Base-by-base conservation (phyloP, 2,797 vertebrate genomes). In the Pteropus rufus region DNA sequence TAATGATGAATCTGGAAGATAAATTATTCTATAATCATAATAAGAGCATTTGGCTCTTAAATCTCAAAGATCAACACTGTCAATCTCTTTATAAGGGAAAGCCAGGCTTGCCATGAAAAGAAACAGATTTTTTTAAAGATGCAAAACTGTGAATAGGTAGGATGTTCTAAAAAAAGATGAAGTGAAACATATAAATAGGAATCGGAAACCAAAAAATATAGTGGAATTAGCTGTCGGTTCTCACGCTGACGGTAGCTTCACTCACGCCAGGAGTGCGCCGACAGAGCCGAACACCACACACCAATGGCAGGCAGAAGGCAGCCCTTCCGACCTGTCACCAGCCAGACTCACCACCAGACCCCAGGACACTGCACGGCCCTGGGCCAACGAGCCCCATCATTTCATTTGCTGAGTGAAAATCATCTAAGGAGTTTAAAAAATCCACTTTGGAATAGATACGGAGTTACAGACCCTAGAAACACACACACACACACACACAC, bases 201-300 rank as follows among this genome's bases (percentile, higher is more conserved):
- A 72, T 10, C 49, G 21, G 46, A 72, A 31, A 24, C 41, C 34
- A 36, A 36, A 67, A 5, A 39, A 26, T 2, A 10, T 52, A 8
- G 2, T 31, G 58, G 16, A 41, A 10, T 12, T 10, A 10, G 60
- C 2, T 0, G 34, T 36, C 29, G 0, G 79, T 5, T 7, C 81
- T 26, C 31, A 5, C 1, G 62, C 4, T 8, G 23, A n/a, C 31
- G 0, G 9, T 3, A 36, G 70, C 11, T 41, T 21, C 52, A 1
- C 24, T 5, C 5, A 3, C 0, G 64, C 19, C 15, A 34, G 19
- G 67, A 7, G 9, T 0, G 3, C 9, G 0, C 54, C 8, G 7
- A 2, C 9, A 19, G 41, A 79, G 60, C 14, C 0, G 0, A 16
- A 36, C 5, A 10, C n/a, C 23, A 18, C 2, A 1, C 3, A 10